These are phyloP conservation scores for Morpho achilles DNA, from an alignment of 2,888 invertebrate species.

Conservation along the genomic window DNA sequence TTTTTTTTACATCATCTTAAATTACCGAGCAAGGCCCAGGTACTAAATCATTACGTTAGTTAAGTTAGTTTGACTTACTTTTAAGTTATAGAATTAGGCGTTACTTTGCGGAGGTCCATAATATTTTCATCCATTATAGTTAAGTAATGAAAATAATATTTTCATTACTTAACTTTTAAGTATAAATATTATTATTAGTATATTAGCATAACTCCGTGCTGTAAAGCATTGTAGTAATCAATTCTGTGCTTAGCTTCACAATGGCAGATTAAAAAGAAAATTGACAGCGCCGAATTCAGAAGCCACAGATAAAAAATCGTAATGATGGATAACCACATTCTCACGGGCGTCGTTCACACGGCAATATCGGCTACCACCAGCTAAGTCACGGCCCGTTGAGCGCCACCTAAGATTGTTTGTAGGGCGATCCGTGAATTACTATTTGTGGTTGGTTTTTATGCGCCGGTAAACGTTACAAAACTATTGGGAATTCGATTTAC, in stretches of 20 bases:
- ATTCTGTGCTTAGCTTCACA: not conserved
- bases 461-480: slow-evolving; percentile 8
- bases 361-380: slow-evolving; percentile 53
- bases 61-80: too few relatives aligned
- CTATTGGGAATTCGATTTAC: slow-evolving; percentile 34
- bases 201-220: too few relatives aligned
- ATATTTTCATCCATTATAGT: too few relatives aligned
- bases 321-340: slow-evolving; percentile 53
- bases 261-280: not conserved
- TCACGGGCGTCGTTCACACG: slow-evolving; percentile 63
- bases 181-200: too few relatives aligned
- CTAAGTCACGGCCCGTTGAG: slow-evolving; percentile 68
- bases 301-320: slow-evolving; percentile 13
- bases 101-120: too few relatives aligned
- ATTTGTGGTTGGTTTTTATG: slow-evolving; percentile 30
- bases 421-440: slow-evolving; percentile 38
- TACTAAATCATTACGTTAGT: too few relatives aligned
- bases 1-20: too few relatives aligned
- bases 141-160: too few relatives aligned
- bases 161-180: too few relatives aligned
- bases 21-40: too few relatives aligned
- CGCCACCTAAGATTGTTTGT: slow-evolving; percentile 36
- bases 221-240: too few relatives aligned
- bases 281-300: slow-evolving; percentile 8
- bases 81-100: too few relatives aligned